These are phyloP conservation scores for Eutolmus rufibarbis DNA, from an alignment of 2,888 invertebrate species.

Conservation along the genomic window DNA sequence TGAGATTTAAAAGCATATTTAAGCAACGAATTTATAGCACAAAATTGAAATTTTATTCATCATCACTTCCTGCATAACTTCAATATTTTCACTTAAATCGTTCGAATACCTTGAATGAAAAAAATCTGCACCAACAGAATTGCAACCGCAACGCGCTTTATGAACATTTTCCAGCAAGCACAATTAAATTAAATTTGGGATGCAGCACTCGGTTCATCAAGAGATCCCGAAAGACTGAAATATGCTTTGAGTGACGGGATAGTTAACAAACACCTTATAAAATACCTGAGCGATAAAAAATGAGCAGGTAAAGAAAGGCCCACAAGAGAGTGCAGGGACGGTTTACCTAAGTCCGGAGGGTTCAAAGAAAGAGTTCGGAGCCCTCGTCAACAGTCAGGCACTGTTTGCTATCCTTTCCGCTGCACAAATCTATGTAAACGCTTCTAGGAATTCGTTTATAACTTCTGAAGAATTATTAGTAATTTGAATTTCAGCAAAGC, in stretches of 20 bases:
- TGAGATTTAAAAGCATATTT: not conserved
- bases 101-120: not conserved
- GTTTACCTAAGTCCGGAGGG: not conserved
- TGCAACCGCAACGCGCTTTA: not conserved
- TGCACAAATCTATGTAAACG: not conserved
- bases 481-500: not conserved
- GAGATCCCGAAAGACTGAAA: not conserved
- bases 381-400: not conserved
- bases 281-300: not conserved
- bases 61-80: not conserved
- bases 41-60: not conserved
- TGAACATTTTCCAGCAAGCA: not conserved
- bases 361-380: not conserved
- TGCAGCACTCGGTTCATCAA: not conserved
- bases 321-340: not conserved
- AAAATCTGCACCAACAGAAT: not conserved
- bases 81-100: not conserved
- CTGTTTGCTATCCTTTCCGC: not conserved
- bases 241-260: not conserved
- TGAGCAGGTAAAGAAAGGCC: not conserved
- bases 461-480: not conserved
- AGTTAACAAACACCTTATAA: not conserved
- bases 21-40: not conserved
- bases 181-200: not conserved
- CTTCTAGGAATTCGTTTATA: not conserved